phyloP scores from a whole-genome alignment of 2,797 vertebrate species.

The Ctenopoma kingsleyae region DNA sequence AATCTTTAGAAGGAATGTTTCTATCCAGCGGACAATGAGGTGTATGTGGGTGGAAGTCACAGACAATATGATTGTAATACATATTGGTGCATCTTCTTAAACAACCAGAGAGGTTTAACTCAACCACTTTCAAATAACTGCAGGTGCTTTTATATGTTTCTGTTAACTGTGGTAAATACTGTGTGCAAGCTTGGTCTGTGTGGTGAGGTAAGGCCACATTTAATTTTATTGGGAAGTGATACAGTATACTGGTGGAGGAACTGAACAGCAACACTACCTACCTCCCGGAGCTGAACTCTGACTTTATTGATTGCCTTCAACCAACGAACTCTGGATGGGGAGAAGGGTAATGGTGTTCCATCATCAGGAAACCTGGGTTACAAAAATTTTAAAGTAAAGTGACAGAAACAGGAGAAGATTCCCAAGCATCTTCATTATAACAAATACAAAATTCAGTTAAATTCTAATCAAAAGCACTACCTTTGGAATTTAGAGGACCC shows the following conservation, averaged over 20 bases:
- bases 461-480: conserved; percentile 52
- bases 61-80: background rate
- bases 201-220: background rate
- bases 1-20: background rate
- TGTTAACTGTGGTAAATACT: background rate
- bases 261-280: conserved; percentile 75
- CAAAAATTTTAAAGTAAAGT: conserved; percentile 1
- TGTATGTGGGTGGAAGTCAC: background rate
- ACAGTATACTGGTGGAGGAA: conserved; percentile 3
- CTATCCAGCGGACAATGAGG: background rate
- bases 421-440: background rate
- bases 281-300: conserved; percentile 94
- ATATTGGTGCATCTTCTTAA: conserved; percentile 17
- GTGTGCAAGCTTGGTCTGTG: background rate
- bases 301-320: conserved; percentile 97
- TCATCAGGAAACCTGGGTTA: conserved; percentile 79
- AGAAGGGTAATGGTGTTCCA: conserved; percentile 86
- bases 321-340: conserved; percentile 91
- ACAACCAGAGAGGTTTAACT: conserved; percentile 67
- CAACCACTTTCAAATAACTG: conserved; percentile 63
- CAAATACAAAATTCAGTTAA: background rate
- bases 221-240: conserved; percentile 5
- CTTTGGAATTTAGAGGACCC: conserved; percentile 73
- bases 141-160: background rate
- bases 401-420: conserved; percentile 7